A percentile compares a stretch with the other conserved stretches of the same genome.
Conservation (phyloP, 1,140 invertebrate genomes). For the Penaeus indicus region DNA sequence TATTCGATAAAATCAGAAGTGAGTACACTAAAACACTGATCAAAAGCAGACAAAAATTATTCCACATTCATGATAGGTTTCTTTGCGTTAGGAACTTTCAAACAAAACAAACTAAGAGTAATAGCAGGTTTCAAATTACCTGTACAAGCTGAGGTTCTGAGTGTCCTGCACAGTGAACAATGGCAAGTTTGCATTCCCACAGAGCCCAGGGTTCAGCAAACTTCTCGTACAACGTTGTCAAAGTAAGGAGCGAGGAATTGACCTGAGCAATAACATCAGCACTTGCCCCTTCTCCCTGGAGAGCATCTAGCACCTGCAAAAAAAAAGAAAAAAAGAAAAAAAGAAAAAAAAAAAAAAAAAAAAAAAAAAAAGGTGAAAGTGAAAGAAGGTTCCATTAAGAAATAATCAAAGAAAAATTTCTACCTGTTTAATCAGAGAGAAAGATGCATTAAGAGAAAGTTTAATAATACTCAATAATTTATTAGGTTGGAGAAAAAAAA, state of each 20-base stretch:
- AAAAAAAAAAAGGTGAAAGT: too few relatives aligned
- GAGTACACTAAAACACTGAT: too few relatives aligned
- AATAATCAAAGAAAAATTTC: too few relatives aligned
- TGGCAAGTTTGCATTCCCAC: constrained; percentile 88
- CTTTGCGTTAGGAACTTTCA: too few relatives aligned
- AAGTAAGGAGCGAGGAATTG: constrained; percentile 74
- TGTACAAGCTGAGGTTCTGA: constrained; percentile 76
- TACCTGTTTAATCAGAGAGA: not conserved
- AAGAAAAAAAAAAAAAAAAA: too few relatives aligned
- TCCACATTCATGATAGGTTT: too few relatives aligned
- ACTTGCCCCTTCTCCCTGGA: constrained; percentile 78
- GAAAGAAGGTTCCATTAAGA: too few relatives aligned
- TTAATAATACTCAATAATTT: too few relatives aligned
- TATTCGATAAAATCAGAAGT: too few relatives aligned
- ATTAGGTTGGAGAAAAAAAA: too few relatives aligned
- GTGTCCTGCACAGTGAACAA: constrained; percentile 81
- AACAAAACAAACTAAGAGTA: too few relatives aligned
- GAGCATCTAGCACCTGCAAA: constrained; percentile 82
- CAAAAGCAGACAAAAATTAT: too few relatives aligned
- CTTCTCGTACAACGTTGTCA: constrained; percentile 71
- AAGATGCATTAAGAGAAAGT: not conserved
- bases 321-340: not conserved
- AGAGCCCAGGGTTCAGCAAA: constrained; percentile 78
- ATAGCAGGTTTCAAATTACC: constrained; percentile 54
- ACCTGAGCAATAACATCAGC: constrained; percentile 71